Evolutionary conservation across 1,140 invertebrate species (phyloP), one percentile per base, ranked within the genome.

Genomic region (Ridgeia piscesae): DNA sequence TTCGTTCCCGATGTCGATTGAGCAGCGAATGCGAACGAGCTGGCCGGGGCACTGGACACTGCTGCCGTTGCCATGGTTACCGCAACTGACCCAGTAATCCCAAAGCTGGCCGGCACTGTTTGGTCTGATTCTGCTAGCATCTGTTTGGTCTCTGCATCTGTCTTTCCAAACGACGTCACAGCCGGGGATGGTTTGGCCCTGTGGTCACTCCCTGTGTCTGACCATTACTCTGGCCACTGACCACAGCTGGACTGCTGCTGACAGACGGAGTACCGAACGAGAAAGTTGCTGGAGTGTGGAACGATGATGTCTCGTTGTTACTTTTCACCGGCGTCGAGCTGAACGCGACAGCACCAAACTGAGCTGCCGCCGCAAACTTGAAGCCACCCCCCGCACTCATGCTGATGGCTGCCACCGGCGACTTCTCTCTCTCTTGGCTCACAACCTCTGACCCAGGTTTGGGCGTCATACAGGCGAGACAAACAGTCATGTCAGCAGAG

Each of bases 391-490:
- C 58, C 27, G 58, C 58, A 21, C 27, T 77, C 58, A 77, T 77
- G 17, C 58, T 77, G 58, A 77, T 77, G 58, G 58, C 58, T 21
- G 58, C 27, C 89, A 90, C 89, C 33, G 35, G 35, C 34, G 21
- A 2, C 35, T 90, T 1, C 34, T 42, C 17, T n/a, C 21, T 17
- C 11, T 90, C 34, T 90, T 14, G 21, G 89, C 34, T 42, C 9
- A n/a, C 6, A 14, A n/a, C 89, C n/a, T 90, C 89, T 21, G 17
- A 77, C 42, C 95, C 95, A 42, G 96, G 96, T 94, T 95, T 97
- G 92, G 93, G 94, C 93, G 94, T 96, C 93, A 94, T 95, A 95
- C 98, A 99, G 0, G 98, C 97, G 88, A 96, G 91, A 95, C 98
- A 99, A 11, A 96, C 96, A 0, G 95, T 93, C 11, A 94, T 94